These are phyloP conservation scores for Sialia sialis DNA, from an alignment of 2,113 vertebrate species.

Conservation along the genomic window DNA sequence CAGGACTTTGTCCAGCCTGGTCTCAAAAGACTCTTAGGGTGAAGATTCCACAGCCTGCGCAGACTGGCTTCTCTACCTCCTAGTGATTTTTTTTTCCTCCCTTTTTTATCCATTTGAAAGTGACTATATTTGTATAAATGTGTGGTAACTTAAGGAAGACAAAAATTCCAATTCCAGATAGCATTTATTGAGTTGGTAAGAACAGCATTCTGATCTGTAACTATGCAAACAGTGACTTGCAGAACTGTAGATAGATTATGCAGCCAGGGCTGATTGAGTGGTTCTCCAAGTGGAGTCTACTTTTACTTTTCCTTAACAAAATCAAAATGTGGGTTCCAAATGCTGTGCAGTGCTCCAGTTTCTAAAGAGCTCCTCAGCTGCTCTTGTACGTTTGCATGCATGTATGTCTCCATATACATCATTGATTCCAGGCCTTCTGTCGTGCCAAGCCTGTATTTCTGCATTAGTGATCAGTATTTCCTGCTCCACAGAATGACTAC, in stretches of 20 bases:
- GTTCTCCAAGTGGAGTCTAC: not conserved
- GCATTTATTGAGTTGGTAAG: not conserved
- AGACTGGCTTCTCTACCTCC: not conserved
- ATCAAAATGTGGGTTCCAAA: not conserved
- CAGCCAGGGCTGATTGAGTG: not conserved
- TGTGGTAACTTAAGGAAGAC: not conserved
- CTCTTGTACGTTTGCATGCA: not conserved
- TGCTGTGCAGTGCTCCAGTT: not conserved
- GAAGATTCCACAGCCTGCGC: not conserved
- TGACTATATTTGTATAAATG: not conserved
- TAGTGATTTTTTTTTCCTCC: not conserved
- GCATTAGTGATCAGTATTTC: not conserved
- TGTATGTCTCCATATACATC: no score
- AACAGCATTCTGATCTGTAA: not conserved
- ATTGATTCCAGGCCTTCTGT: not conserved
- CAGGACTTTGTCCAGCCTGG: not conserved
- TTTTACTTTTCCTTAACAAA: not conserved
- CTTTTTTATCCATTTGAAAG: not conserved
- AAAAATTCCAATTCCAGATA: not conserved
- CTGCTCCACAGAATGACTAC: not conserved
- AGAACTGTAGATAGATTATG: not conserved
- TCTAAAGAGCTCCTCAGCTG: not conserved
- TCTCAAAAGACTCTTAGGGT: not conserved
- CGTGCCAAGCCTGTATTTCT: not conserved
- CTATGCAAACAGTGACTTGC: not conserved